Evolutionary conservation across 2,888 invertebrate species (phyloP), one percentile per base, ranked within the genome.

Genomic region (Frankliniella intonsa): DNA sequence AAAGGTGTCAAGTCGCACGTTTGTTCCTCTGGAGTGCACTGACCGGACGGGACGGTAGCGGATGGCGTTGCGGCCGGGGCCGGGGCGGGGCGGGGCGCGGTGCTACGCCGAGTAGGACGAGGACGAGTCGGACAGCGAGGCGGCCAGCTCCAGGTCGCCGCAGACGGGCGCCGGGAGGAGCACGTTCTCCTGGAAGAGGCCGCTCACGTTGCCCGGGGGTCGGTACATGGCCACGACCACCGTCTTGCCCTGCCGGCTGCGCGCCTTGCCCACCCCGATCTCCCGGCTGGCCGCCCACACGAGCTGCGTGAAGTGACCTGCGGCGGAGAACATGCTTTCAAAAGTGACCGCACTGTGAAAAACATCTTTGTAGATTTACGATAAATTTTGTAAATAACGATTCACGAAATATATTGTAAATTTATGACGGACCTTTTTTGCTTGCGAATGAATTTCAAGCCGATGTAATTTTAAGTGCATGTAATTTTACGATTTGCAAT

Each of bases 291-390:
- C 91, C 65, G 92, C 91, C 96, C 96, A 96, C 49, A 96, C 94
- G 88, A 96, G 90, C 89, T 96, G 96, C 0, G 95, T 95, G 88
- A 96, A 96, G 88, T 95, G 95, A 83, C 95, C 95, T 94, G 88
- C 27, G 87, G 87, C 85, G 83, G 50, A 25, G 12, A 69, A 80
- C 55, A 8, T 55, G 51, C n/a, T 81, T 51, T 69, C 49, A 38
- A 19, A 51, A 27, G 19, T 25, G 5, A 25, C 5, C 27, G n/a
- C n/a, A 25, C 2, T 50, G 22, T 50, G n/a, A n/a, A n/a, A n/a
- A n/a, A n/a, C n/a, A n/a, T n/a, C n/a, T n/a, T n/a, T n/a, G n/a
- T n/a, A n/a, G n/a, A n/a, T n/a, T n/a, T n/a, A n/a, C n/a, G n/a
- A n/a, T n/a, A n/a, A n/a, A n/a, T n/a, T n/a, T n/a, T n/a, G n/a